These are phyloP conservation scores for Plecturocebus donacophilus DNA, from an alignment of 2,113 vertebrate genomes.

Conservation along the genomic window DNA sequence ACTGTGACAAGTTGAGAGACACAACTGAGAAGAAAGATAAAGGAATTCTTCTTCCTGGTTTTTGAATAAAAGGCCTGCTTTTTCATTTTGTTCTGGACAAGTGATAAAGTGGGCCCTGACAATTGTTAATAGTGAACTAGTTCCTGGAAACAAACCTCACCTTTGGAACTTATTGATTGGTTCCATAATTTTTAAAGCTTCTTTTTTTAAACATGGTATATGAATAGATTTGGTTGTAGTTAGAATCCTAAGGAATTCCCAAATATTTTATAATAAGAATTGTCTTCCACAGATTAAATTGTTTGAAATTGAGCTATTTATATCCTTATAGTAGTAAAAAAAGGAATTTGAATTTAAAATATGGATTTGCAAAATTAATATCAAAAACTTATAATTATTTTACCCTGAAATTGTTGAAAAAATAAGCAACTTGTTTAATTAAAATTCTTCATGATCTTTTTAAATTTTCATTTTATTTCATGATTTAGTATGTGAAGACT, in stretches of 20 bases:
- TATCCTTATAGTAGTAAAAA: not conserved
- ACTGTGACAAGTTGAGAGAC: not conserved
- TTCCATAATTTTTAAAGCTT: not conserved
- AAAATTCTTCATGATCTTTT: not conserved
- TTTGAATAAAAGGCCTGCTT: not conserved
- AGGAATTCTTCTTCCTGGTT: not conserved
- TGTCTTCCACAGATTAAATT: not conserved
- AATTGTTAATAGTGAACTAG: not conserved
- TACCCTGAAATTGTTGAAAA: not conserved
- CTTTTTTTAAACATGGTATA: not conserved
- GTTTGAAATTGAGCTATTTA: not conserved
- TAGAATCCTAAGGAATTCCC: not conserved
- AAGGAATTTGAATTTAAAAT: constrained; percentile 34
- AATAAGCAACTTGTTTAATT: not conserved
- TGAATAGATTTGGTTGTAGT: not conserved
- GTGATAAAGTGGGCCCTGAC: not conserved
- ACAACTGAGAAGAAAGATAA: not conserved
- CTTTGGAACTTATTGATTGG: not conserved
- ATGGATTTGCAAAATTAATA: not conserved
- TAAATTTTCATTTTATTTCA: not conserved
- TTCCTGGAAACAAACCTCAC: not conserved
- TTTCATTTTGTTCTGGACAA: constrained; percentile 34
- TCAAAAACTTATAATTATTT: not conserved
- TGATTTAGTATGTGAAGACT: constrained; percentile 12
- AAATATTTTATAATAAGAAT: not conserved